A percentile compares a stretch with the other conserved stretches of the same genome.
These are phyloP conservation scores for Gambusia holbrooki DNA, from an alignment of 2,113 vertebrate species.

Conservation along the genomic window DNA sequence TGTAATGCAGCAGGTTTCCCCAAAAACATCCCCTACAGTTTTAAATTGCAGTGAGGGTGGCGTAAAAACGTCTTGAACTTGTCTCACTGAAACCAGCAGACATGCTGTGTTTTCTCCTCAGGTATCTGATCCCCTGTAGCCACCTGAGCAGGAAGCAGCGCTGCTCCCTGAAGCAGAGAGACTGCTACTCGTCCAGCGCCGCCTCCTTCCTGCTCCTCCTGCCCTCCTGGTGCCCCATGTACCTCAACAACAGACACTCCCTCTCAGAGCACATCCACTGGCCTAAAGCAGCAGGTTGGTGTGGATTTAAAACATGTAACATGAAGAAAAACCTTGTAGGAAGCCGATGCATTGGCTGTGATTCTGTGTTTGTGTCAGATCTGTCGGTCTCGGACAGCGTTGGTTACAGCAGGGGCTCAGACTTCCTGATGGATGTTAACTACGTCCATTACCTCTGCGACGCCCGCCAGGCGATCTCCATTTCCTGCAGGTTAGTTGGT, in stretches of 20 bases:
- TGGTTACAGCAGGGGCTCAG: conserved; percentile 79
- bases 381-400: conserved; percentile 35
- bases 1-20: too few species aligned
- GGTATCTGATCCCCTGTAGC: conserved; percentile 91
- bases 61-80: too few species aligned
- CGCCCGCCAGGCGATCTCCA: conserved; percentile 83
- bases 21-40: too few species aligned
- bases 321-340: neutral
- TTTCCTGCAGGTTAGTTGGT: conserved; percentile 48
- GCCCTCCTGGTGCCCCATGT: conserved; percentile 85
- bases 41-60: too few species aligned
- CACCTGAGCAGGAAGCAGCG: conserved; percentile 87
- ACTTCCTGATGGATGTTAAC: conserved; percentile 86
- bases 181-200: conserved; percentile 88
- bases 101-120: conserved; percentile 54
- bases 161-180: conserved; percentile 82
- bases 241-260: conserved; percentile 65
- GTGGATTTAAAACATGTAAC: neutral
- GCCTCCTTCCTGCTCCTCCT: conserved; percentile 88
- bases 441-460: conserved; percentile 94
- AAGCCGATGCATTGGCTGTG: neutral
- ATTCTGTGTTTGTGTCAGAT: conserved; percentile 31
- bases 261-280: conserved; percentile 85
- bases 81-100: too few species aligned
- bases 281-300: conserved; percentile 80